Evolutionary conservation across 2,888 invertebrate genomes (phyloP).

Genomic region (Noctua fimbriata): DNA sequence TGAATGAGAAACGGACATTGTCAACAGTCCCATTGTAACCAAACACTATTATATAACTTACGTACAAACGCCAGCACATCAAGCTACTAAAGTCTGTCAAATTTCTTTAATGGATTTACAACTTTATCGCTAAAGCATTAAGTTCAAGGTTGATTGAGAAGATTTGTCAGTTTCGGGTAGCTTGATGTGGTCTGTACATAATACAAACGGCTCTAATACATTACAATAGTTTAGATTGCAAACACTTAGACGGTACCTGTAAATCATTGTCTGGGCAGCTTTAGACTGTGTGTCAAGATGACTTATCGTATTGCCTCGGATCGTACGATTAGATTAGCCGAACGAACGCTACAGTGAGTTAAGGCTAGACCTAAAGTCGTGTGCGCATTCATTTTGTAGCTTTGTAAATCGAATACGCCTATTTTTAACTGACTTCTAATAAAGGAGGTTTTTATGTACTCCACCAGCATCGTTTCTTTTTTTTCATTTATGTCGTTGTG

Average conservation of each 20-base stretch:
- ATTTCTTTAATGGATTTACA: too few relatives aligned
- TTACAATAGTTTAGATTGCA: slow-evolving; percentile 32
- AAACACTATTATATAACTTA: neutral
- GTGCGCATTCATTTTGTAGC: neutral
- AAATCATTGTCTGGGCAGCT: slow-evolving; percentile 44
- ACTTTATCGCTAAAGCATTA: too few relatives aligned
- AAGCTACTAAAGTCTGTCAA: too few relatives aligned
- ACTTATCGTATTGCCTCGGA: slow-evolving; percentile 46
- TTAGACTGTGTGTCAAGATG: slow-evolving; percentile 49
- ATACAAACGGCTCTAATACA: neutral
- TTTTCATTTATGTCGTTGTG: too few relatives aligned
- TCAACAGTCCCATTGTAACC: too few relatives aligned
- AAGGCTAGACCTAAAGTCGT: neutral
- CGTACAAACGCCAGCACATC: too few relatives aligned
- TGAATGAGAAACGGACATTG: neutral
- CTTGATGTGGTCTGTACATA: too few relatives aligned
- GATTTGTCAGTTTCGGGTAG: too few relatives aligned
- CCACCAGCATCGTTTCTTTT: too few relatives aligned
- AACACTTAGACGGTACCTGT: slow-evolving; percentile 38
- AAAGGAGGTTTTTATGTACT: too few relatives aligned
- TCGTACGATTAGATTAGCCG: slow-evolving; percentile 46
- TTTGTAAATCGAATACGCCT: neutral
- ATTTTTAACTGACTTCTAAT: neutral
- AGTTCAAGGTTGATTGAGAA: too few relatives aligned
- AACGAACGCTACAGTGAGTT: slow-evolving; percentile 28